Evolutionary conservation across 2,797 vertebrate genomes (phyloP), one percentile per base, ranked within the genome.

Genomic region (Furcifer pardalis): DNA sequence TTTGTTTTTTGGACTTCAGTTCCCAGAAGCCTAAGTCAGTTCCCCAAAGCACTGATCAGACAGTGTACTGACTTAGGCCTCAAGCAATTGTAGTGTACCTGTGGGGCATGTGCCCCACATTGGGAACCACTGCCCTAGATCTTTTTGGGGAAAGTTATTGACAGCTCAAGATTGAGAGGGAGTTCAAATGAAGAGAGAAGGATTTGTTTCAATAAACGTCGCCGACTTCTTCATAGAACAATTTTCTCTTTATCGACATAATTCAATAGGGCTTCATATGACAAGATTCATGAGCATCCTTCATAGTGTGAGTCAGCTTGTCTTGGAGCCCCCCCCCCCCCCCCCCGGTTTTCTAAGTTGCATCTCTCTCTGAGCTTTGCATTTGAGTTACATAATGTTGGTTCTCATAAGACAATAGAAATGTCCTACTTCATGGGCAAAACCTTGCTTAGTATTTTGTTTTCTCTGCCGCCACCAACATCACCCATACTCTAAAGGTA

Each of bases 161-260:
- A 90, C 63, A 0, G 83, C 81, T 82, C 21, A 23, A 71, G 25
- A 82, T 81, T 82, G 0, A 74, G 88, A 89, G 90, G 86, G 81
- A 19, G 56, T 85, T 83, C 82, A 86, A 88, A 85, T 89, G 90
- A 87, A 90, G 92, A 90, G 66, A 79, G 88, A 89, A 93, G 91
- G 87, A 79, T 93, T 89, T 84, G 86, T 93, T 89, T 93, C 94
- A 87, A 75, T 92, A 90, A 91, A 86, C 84, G 83, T 62, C 0
- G 62, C 78, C 62, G 49, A 82, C 92, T 88, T 92, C 92, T 90
- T 87, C 88, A 73, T 76, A 88, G 89, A 90, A 83, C 93, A 88
- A 32, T 90, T 91, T 92, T 93, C 91, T 92, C 84, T 60, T 63
- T 62, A 86, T 89, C 4, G 52, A 91, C 83, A 63, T 88, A 79